These are phyloP conservation scores for Folsomia manolachei DNA, from an alignment of 2,888 invertebrate species.

Conservation along the genomic window DNA sequence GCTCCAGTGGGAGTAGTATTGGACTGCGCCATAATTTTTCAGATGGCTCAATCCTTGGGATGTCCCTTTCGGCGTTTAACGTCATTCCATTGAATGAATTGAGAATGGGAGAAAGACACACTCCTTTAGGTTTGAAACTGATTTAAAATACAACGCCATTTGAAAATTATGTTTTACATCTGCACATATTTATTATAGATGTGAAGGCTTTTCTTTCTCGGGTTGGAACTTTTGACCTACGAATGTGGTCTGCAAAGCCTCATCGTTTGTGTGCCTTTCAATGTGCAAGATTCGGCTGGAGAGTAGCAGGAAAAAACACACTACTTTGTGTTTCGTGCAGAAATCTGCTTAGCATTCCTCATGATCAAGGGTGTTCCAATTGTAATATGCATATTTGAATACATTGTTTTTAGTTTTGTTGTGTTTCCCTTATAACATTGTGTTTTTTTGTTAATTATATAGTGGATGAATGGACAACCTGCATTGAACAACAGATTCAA, in stretches of 20 bases:
- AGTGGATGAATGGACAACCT: background rate
- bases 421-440: too few relatives aligned
- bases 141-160: too few relatives aligned
- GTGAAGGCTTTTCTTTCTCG: background rate
- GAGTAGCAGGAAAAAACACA: background rate
- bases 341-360: background rate
- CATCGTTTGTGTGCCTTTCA: background rate
- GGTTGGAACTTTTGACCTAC: background rate
- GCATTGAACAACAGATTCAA: background rate
- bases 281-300: background rate
- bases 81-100: background rate
- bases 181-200: too few relatives aligned
- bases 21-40: too few relatives aligned
- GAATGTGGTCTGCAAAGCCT: background rate
- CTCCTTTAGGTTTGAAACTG: too few relatives aligned
- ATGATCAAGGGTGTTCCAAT: background rate
- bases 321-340: constrained; percentile 5
- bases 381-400: too few relatives aligned
- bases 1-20: too few relatives aligned
- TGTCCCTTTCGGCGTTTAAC: too few relatives aligned
- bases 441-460: background rate
- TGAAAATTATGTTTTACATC: too few relatives aligned
- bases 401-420: too few relatives aligned
- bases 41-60: too few relatives aligned
- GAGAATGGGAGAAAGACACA: background rate